A percentile compares a stretch with the other conserved stretches of the same genome.
phyloP scores from a whole-genome alignment of 2,113 vertebrate species.

The Cyprinus carpio region DNA sequence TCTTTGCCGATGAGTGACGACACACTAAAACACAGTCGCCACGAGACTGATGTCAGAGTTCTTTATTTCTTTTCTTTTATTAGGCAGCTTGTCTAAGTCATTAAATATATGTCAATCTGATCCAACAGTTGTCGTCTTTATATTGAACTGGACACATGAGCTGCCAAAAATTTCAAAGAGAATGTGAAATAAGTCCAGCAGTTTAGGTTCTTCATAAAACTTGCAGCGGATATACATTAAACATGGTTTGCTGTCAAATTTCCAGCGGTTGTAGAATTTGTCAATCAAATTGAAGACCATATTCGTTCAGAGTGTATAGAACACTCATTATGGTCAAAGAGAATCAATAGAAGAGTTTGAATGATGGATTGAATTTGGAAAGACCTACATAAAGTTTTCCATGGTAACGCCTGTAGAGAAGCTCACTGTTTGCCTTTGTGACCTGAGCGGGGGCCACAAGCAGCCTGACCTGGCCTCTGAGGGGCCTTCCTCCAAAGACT shows the following conservation, averaged over 20 bases:
- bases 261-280: background rate
- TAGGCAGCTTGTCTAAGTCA: background rate
- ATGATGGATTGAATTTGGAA: background rate
- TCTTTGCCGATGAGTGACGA: background rate
- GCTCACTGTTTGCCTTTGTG: slow-evolving; percentile 8
- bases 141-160: too few species aligned
- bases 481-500: slow-evolving; percentile 57
- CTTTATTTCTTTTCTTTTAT: slow-evolving; percentile 9
- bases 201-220: background rate
- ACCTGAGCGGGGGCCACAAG: background rate
- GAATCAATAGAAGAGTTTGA: background rate
- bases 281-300: background rate
- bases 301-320: too few species aligned
- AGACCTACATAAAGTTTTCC: background rate
- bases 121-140: background rate
- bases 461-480: slow-evolving; percentile 49
- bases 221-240: background rate
- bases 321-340: background rate
- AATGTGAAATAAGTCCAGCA: background rate
- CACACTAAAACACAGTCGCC: background rate
- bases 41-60: background rate
- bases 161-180: background rate
- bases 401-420: background rate
- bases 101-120: background rate
- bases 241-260: background rate